These are phyloP conservation scores for Drosophila stalkeri DNA, from an alignment of 2,888 invertebrate genomes.

Conservation along the genomic window DNA sequence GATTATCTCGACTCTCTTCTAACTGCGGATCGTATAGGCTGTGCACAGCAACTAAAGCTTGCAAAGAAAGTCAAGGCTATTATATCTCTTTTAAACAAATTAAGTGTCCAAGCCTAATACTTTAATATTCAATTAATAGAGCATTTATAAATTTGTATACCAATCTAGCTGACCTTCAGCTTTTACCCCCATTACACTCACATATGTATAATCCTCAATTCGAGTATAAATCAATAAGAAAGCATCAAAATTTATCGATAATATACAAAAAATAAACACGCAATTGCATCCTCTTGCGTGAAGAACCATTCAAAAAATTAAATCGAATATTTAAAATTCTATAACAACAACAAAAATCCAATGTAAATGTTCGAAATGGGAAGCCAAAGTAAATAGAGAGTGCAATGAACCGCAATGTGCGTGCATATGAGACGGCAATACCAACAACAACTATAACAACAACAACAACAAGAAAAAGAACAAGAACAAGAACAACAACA, in stretches of 20 bases:
- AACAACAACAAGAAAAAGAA: conserved; percentile 18
- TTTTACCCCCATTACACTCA: neutral
- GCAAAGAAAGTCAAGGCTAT: no score
- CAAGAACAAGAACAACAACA: conserved; percentile 28
- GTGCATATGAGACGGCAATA: conserved; percentile 57
- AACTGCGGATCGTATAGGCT: no score
- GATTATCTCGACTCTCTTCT: neutral
- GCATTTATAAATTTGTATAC: no score
- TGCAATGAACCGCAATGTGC: conserved; percentile 79
- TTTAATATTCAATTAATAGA: no score
- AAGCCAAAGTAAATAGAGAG: conserved; percentile 76
- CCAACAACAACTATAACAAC: conserved; percentile 21
- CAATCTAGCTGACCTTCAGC: neutral
- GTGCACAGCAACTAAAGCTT: neutral
- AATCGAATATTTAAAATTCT: conserved; percentile 32
- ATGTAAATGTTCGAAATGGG: conserved; percentile 62
- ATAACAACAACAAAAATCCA: conserved; percentile 7
- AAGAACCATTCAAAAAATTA: neutral
- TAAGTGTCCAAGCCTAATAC: no score
- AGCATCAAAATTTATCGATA: neutral
- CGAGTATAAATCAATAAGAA: neutral
- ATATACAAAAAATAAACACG: neutral
- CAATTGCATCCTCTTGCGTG: conserved; percentile 31
- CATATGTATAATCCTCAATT: neutral
- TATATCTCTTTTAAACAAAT: no score